Evolutionary conservation across 2,797 vertebrate species (phyloP), one percentile per base, ranked within the genome.

Genomic region (Distichodus sexfasciatus): DNA sequence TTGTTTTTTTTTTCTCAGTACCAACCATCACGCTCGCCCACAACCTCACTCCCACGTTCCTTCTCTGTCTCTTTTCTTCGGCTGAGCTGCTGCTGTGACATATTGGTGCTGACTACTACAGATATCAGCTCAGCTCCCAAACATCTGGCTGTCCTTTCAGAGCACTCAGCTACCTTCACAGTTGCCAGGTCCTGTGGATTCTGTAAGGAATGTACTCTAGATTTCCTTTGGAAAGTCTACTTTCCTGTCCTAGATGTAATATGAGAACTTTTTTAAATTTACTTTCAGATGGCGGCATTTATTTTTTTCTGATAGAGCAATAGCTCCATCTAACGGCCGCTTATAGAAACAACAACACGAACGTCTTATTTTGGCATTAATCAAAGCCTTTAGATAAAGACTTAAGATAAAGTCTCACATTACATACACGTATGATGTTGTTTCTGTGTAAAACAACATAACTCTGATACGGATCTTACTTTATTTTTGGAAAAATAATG

Each of bases 181-280:
- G 6, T 65, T 60, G 66, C 47, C n/a, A 76, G 28, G 51, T 69
- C 76, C 76, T 69, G 64, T 72, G 71, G 75, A 73, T 65, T 59
- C 77, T 79, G 78, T 83, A 79, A 88, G 82, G 80, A 83, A 82
- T 81, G 78, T 84, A 74, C 81, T 82, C 72, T 75, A 76, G 76
- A 79, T 76, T 73, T 72, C 79, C 68, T 74, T 81, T 85, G 77
- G 72, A 84, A 82, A 83, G 77, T 69, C 55, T 76, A 75, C 75
- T 80, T 47, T 67, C 36, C 19, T 69, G 70, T 76, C 71, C 64
- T 64, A 75, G 71, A 81, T 86, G 83, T 79, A 85, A 85, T 79
- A 35, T 62, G 81, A 88, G 82, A 81, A 61, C 63, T 50, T 72
- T 78, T 68, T 69, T 66, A 40, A 35, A 69, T 72, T 81, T 63